Base-by-base conservation (phyloP, 2,888 invertebrate species). In the Aspidiotus rigidus region DNA sequence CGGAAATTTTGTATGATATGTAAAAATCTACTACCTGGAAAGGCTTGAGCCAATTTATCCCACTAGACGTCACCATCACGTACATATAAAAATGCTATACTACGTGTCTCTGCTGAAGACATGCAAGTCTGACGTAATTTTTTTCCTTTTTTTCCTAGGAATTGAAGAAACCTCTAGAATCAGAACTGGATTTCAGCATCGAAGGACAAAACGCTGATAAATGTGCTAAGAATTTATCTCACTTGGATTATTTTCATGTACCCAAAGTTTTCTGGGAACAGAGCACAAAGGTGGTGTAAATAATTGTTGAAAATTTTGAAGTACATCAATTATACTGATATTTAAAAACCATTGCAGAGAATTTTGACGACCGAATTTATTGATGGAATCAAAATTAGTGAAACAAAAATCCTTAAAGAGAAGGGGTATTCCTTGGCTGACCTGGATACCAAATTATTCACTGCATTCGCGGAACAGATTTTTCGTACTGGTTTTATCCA, bases 401-500 rank as follows among this genome's bases (percentile, higher is more conserved):
- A 88, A 73, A 75, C 80, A 2, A 77, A 81, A 16, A 77, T 77
- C 44, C 80, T 89, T 54, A 78, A 79, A 73, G 75, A 77, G n/a
- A 76, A 81, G 70, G 83, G 84, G 10, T 79, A 86, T 53, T 81
- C 81, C 64, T 72, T 88, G 11, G 78, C 77, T 56, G 88, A 89
- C 74, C 81, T 87, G 49, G 86, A 88, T 76, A 77, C 77, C 54
- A 89, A 89, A 77, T 77, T 90, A 49, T 85, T 88, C 70, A 79
- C 80, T 73, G 79, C 84, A 66, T 89, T 89, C 79, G 83, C 87
- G 0, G 84, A 88, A 75, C 89, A 89, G 78, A 88, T 89, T 71
- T 89, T 89, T 75, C 82, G 83, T 73, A 83, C 86, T 7, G 89
- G 89, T 7, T 89, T 89, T 78, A 86, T 89, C 6, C 89, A 89